Evolutionary conservation across 2,113 vertebrate genomes (phyloP).

Genomic region (Fukomys damarensis): DNA sequence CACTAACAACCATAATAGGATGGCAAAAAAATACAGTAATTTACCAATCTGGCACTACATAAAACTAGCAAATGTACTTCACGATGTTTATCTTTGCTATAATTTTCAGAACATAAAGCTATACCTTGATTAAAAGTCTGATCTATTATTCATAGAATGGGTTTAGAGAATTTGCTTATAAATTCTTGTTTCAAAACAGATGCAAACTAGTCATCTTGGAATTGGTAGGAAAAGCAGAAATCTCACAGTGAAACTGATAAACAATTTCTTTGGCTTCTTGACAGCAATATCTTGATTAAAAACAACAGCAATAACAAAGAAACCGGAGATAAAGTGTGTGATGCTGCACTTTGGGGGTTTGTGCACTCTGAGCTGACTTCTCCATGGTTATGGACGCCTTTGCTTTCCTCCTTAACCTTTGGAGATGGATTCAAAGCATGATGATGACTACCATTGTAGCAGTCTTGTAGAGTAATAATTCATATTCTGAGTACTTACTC

Average conservation of each 20-base stretch:
- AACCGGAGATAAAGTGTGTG: background rate
- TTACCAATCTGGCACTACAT: conserved; percentile 28
- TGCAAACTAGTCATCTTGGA: conserved; percentile 46
- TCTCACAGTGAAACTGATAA: background rate
- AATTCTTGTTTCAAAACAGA: conserved; percentile 79
- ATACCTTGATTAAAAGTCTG: conserved; percentile 86
- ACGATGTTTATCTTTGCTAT: conserved; percentile 69
- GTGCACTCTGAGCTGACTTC: background rate
- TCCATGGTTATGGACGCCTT: fast-evolving
- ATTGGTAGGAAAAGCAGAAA: conserved; percentile 40
- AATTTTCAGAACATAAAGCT: conserved; percentile 80
- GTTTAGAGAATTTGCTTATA: conserved; percentile 83
- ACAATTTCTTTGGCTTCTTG: background rate
- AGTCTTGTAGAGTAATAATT: background rate
- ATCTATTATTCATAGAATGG: conserved; percentile 76
- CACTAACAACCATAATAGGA: conserved; percentile 61
- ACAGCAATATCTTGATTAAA: conserved; percentile 17
- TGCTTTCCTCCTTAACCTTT: background rate
- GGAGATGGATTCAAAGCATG: background rate
- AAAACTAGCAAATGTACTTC: conserved; percentile 66
- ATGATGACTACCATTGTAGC: no score
- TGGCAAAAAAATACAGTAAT: conserved; percentile 65
- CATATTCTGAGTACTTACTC: background rate
- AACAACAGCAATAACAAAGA: background rate
- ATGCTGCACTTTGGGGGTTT: background rate